These are phyloP conservation scores for Catajapyx aquilonaris DNA, from an alignment of 1,140 invertebrate genomes.

Conservation along the genomic window DNA sequence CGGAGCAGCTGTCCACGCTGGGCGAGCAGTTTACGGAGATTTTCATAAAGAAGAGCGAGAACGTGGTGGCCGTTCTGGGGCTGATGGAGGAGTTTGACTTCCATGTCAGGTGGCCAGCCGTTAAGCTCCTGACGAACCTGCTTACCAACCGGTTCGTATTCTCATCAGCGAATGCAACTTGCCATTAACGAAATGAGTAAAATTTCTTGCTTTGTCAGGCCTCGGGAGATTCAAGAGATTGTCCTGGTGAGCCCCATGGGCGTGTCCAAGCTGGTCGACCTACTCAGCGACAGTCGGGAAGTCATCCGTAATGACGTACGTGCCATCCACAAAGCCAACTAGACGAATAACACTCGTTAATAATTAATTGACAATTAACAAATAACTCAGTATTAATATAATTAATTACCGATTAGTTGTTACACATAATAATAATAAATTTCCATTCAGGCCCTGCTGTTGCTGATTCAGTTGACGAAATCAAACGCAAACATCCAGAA, in stretches of 20 bases:
- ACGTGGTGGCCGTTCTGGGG: slow-evolving; percentile 61
- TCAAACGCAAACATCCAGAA: slow-evolving; percentile 97
- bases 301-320: slow-evolving; percentile 85
- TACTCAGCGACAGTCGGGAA: slow-evolving; percentile 80
- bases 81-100: slow-evolving; percentile 94
- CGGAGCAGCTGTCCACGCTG: slow-evolving; percentile 15
- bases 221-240: slow-evolving; percentile 86
- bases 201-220: slow-evolving; percentile 22
- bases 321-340: slow-evolving; percentile 7
- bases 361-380: too few relatives aligned
- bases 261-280: slow-evolving; percentile 93
- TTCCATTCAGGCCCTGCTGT: slow-evolving; percentile 42
- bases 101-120: slow-evolving; percentile 63
- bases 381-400: too few relatives aligned
- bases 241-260: slow-evolving; percentile 88
- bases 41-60: slow-evolving; percentile 80
- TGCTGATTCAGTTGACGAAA: slow-evolving; percentile 86
- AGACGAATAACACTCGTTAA: too few relatives aligned
- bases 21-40: slow-evolving; percentile 97
- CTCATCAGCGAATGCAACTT: too few relatives aligned
- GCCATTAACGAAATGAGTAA: background rate
- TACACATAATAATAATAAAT: too few relatives aligned
- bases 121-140: slow-evolving; percentile 64
- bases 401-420: too few relatives aligned
- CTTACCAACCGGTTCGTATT: slow-evolving; percentile 37